Evolutionary conservation across 2,888 invertebrate species (phyloP).

Genomic region (Torymus auratus): DNA sequence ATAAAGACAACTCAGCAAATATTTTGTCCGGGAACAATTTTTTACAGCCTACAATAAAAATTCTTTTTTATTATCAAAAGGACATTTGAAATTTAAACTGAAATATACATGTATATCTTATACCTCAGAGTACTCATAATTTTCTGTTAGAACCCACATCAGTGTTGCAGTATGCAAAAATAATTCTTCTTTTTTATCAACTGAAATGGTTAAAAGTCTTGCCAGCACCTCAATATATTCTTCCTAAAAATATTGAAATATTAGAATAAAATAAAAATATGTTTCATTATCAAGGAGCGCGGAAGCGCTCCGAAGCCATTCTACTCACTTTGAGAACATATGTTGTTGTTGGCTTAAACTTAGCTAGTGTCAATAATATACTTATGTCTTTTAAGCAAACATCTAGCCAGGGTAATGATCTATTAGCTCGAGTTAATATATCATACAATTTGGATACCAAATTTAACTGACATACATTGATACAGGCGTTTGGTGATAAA

Average conservation of each 20-base stretch:
- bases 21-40: conserved; percentile 48
- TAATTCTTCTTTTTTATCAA: conserved; percentile 62
- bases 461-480: conserved; percentile 69
- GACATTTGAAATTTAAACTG: too few species aligned
- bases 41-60: conserved; percentile 45
- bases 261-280: not conserved
- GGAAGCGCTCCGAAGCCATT: not conserved
- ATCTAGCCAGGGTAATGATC: conserved; percentile 81
- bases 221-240: conserved; percentile 81
- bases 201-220: conserved; percentile 78
- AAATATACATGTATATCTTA: not conserved
- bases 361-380: conserved; percentile 83
- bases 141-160: conserved; percentile 68
- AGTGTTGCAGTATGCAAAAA: conserved; percentile 68
- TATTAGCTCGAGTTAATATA: conserved; percentile 76
- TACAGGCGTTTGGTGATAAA: conserved; percentile 71
- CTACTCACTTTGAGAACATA: conserved; percentile 80
- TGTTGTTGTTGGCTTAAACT: conserved; percentile 80
- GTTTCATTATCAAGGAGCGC: not conserved
- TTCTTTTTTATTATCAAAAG: too few species aligned
- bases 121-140: conserved; percentile 62
- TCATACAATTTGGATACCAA: conserved; percentile 74
- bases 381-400: conserved; percentile 79
- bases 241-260: conserved; percentile 74
- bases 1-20: conserved; percentile 48